Percentiles rank a stretch among this genome's conserved stretches.
These are phyloP conservation scores for Candoia aspera DNA, from an alignment of 2,113 vertebrate species.

Conservation along the genomic window DNA sequence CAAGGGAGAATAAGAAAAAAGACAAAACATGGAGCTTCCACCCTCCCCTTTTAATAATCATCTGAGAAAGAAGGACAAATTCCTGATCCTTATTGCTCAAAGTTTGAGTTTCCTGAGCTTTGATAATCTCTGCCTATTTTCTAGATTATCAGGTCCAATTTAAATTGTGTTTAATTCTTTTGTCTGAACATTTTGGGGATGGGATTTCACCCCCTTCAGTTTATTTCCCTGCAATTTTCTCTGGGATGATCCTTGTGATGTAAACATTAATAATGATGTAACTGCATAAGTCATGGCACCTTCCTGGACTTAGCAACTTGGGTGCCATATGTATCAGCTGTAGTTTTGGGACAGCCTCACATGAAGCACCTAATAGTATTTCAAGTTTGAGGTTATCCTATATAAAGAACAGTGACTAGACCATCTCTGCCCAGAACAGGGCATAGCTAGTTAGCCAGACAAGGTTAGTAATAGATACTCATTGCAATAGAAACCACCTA, in stretches of 20 bases:
- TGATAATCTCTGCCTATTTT: background rate
- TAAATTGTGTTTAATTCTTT: background rate
- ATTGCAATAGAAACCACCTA: background rate
- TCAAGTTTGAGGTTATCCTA: background rate
- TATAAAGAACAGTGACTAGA: background rate
- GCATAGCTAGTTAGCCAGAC: background rate
- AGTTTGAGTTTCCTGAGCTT: background rate
- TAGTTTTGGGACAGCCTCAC: background rate
- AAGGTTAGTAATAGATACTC: background rate
- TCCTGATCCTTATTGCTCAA: background rate
- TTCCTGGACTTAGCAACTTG: background rate
- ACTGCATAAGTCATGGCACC: background rate
- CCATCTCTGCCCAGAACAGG: background rate
- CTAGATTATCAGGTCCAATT: background rate
- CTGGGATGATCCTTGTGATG: background rate
- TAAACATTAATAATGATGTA: background rate
- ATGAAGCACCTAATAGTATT: background rate
- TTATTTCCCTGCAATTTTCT: background rate
- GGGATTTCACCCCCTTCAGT: background rate
- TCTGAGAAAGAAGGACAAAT: background rate
- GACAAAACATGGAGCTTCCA: background rate
- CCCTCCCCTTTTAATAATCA: background rate
- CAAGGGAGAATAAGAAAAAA: background rate
- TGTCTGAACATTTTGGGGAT: background rate
- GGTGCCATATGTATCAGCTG: background rate